Evolutionary conservation across 2,888 invertebrate genomes (phyloP).

Genomic region (Strigamia crassipes): DNA sequence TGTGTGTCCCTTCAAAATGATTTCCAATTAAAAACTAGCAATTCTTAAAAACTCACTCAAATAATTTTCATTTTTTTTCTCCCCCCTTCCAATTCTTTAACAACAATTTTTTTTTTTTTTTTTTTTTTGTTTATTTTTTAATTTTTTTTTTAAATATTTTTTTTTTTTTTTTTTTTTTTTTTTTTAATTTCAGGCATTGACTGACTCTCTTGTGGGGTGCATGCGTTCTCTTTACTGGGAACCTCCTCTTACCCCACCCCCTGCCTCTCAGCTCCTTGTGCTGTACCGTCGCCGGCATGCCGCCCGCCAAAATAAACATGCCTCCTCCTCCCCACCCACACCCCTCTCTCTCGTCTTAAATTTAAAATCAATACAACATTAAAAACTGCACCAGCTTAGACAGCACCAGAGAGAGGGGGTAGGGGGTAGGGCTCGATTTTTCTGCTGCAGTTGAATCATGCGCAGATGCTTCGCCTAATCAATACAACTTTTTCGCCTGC

Average conservation of each 20-base stretch:
- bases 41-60: neutral
- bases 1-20: constrained; percentile 5
- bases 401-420: constrained; percentile 41
- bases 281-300: constrained; percentile 43
- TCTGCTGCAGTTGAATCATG: constrained; percentile 43
- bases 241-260: neutral
- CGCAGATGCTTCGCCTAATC: constrained; percentile 43
- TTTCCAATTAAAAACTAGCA: neutral
- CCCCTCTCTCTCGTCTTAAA: constrained; percentile 40
- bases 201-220: constrained; percentile 31
- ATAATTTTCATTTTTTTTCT: neutral
- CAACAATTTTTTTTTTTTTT: neutral
- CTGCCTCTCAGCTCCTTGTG: constrained; percentile 31
- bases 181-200: constrained; percentile 13
- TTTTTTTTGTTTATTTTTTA: neutral
- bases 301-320: constrained; percentile 46
- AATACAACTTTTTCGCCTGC: constrained; percentile 44
- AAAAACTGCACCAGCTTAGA: constrained; percentile 46
- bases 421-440: constrained; percentile 44
- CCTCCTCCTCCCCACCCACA: constrained; percentile 35
- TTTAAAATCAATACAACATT: constrained; percentile 47
- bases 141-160: neutral
- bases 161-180: neutral
- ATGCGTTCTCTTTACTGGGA: constrained; percentile 32
- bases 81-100: constrained; percentile 2